Base-by-base conservation (phyloP, 1,140 invertebrate genomes). In the Euura lappo region DNA sequence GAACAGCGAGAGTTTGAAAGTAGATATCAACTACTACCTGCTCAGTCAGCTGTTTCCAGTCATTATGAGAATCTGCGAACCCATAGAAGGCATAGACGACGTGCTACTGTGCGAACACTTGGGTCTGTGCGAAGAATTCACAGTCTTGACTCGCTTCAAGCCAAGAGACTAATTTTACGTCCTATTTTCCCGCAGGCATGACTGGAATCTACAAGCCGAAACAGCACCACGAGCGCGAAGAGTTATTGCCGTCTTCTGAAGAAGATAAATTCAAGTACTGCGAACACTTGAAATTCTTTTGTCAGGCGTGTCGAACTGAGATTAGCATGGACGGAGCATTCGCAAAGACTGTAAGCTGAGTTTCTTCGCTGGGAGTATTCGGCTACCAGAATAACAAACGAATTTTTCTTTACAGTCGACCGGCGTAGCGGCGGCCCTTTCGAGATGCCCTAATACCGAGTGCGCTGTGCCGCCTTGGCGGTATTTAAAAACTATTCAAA, bases 41-140 rank as follows among this genome's bases (percentile, higher is more conserved):
- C 89, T 92, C 0, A 92, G 95, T 81, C 96, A 98, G 88, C 91
- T 99, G 45, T 96, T 98, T 84, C 98, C 98, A 1, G 97, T 99
- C 0, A 92, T 99, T 71, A 93, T 95, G 11, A 90, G 98, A 73
- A 92, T 99, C 76, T 98, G 96, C 82, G 97, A 99, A 75, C 98
- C 98, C 11, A 96, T 99, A 46, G 96, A 98, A 77, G 97, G 96
- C 2, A 95, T 96, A 71, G 97, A 99, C 88, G 91, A 94, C 44
- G 93, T 93, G 70, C 91, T 94, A 72, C 92, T 99, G 67, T 98
- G 98, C 3, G 92, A 97, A 81, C 94, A 94, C 83, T 89, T 99
- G 70, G 98, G 98, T 85, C 80, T 92, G 13, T 60, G 51, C 13
- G 51, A 5, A 60, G 13, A 11, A 28, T 28, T 28, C 28, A 1